phyloP scores from a whole-genome alignment of 2,888 invertebrate species.

The Nemapogon koenigi region DNA sequence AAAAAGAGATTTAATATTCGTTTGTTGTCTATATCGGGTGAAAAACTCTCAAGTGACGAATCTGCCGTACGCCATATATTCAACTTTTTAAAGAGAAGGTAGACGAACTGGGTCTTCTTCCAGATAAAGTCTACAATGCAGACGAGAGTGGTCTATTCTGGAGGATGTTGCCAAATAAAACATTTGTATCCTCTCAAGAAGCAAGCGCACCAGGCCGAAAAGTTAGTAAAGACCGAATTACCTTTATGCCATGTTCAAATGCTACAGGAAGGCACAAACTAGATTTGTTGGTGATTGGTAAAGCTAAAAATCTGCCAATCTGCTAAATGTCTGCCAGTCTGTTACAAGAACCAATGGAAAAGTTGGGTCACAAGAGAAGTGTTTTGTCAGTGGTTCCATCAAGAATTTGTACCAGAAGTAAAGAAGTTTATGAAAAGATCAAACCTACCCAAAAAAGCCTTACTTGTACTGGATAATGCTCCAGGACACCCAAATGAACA shows the following conservation, averaged over 20 bases:
- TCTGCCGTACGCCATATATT: slow-evolving; percentile 22
- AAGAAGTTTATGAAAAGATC: slow-evolving; percentile 21
- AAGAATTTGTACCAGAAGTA: slow-evolving; percentile 21
- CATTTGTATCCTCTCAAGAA: slow-evolving; percentile 19
- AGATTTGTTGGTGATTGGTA: slow-evolving; percentile 20
- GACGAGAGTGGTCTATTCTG: slow-evolving; percentile 21
- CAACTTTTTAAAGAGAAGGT: slow-evolving; percentile 21
- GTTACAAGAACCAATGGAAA: slow-evolving; percentile 18
- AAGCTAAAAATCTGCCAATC: slow-evolving; percentile 21
- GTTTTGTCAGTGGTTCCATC: slow-evolving; percentile 23
- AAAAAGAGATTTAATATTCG: slow-evolving; percentile 25
- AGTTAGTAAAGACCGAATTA: too few species aligned
- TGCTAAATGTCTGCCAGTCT: slow-evolving; percentile 21
- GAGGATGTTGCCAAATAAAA: slow-evolving; percentile 19
- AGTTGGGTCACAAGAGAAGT: slow-evolving; percentile 22
- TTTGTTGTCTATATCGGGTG: slow-evolving; percentile 20
- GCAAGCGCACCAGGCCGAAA: slow-evolving; percentile 20
- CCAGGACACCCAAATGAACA: slow-evolving; percentile 23
- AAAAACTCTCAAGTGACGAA: slow-evolving; percentile 22
- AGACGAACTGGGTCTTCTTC: slow-evolving; percentile 20
- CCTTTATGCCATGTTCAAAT: slow-evolving; percentile 25
- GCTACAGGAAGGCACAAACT: slow-evolving; percentile 22
- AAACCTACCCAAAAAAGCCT: slow-evolving; percentile 21
- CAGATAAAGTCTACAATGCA: slow-evolving; percentile 22
- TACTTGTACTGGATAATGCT: slow-evolving; percentile 23